A percentile compares a stretch with the other conserved stretches of the same genome.
phyloP scores from a whole-genome alignment of 2,113 vertebrate genomes.

The Asarcornis scutulata region DNA sequence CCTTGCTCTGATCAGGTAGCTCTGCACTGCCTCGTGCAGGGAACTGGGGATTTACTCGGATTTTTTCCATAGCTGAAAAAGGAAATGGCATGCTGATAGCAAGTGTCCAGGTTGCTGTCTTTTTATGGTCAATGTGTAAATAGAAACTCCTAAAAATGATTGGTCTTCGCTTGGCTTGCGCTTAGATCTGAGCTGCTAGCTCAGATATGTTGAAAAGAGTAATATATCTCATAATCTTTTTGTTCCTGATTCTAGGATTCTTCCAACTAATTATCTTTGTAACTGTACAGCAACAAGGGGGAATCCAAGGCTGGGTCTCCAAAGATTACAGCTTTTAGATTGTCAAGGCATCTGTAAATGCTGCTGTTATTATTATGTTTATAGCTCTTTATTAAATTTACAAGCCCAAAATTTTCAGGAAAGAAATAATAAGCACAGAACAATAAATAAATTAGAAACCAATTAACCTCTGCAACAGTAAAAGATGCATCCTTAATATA shows the following conservation, averaged over 20 bases:
- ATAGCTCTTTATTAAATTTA: slow-evolving; percentile 56
- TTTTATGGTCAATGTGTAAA: slow-evolving; percentile 42
- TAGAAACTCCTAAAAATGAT: slow-evolving; percentile 57
- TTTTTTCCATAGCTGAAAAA: slow-evolving; percentile 40
- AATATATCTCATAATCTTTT: neutral
- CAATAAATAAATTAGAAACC: slow-evolving; percentile 50
- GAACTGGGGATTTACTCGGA: neutral
- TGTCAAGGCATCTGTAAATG: slow-evolving; percentile 43
- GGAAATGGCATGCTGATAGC: neutral
- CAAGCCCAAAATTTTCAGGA: slow-evolving; percentile 17
- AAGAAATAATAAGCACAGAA: neutral
- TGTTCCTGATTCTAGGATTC: neutral
- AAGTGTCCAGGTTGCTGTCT: slow-evolving; percentile 24
- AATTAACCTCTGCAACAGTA: slow-evolving; percentile 1
- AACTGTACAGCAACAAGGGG: neutral
- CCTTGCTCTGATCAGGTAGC: neutral
- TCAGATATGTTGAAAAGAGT: neutral
- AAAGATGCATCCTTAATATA: neutral
- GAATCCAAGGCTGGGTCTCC: neutral
- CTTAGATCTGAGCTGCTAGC: neutral
- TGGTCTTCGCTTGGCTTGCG: neutral
- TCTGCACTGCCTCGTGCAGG: neutral
- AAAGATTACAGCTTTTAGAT: slow-evolving; percentile 47
- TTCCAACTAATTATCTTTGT: slow-evolving; percentile 31
- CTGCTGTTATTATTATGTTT: slow-evolving; percentile 17